Evolutionary conservation across 2,113 vertebrate genomes (phyloP).

Genomic region (Lucifuga dentata): DNA sequence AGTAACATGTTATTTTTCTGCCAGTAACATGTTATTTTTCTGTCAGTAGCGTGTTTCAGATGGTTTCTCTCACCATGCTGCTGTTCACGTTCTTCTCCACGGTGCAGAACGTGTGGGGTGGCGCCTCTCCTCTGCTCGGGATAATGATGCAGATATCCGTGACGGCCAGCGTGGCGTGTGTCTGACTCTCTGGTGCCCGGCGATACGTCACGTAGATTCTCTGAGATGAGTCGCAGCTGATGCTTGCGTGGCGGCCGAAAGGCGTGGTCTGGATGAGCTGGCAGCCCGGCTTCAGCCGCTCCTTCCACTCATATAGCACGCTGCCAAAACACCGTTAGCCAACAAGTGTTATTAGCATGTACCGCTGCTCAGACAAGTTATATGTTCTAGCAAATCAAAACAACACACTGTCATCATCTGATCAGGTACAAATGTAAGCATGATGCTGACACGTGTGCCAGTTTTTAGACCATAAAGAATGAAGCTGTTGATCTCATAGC

Average conservation of each 20-base stretch:
- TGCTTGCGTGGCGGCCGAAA: constrained; percentile 90
- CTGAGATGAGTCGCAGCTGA: constrained; percentile 94
- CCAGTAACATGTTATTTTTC: too few species aligned
- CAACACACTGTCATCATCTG: not conserved
- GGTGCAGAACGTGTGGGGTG: constrained; percentile 97
- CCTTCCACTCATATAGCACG: constrained; percentile 97
- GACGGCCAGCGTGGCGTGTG: constrained; percentile 91
- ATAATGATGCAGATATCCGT: constrained; percentile 97
- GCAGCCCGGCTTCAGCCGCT: constrained; percentile 95
- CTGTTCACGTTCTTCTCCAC: constrained; percentile 98
- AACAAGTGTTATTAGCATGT: too few species aligned
- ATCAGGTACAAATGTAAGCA: too few species aligned
- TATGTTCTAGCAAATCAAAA: too few species aligned
- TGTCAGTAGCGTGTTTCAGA: too few species aligned
- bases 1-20: too few species aligned
- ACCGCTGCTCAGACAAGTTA: too few species aligned
- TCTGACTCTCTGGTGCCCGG: constrained; percentile 89
- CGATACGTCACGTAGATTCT: constrained; percentile 94
- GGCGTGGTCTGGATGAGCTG: constrained; percentile 95
- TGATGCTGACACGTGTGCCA: too few species aligned
- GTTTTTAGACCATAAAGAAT: too few species aligned
- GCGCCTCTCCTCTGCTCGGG: constrained; percentile 94
- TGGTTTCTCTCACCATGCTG: constrained; percentile 92
- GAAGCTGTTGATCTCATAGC: too few species aligned
- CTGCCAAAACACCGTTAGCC: constrained; percentile 68